Percentiles rank a stretch among this genome's conserved stretches.
These are phyloP conservation scores for Acanthacorydalis orientalis DNA, from an alignment of 2,888 invertebrate species.

Conservation along the genomic window DNA sequence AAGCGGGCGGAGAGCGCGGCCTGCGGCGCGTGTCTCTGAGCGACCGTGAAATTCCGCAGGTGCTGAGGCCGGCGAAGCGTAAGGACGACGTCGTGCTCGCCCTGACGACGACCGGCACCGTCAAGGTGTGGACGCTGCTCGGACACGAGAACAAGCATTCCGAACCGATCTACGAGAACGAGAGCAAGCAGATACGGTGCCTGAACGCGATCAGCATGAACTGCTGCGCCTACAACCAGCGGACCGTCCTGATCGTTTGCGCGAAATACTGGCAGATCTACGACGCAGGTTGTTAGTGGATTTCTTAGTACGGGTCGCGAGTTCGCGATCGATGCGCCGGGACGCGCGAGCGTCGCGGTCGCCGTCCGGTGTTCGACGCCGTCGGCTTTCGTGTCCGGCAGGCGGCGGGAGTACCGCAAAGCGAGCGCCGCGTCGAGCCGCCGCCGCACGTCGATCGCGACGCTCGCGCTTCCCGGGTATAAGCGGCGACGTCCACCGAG, in stretches of 20 bases:
- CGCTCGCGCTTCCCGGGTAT: too few species aligned
- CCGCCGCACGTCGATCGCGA: too few species aligned
- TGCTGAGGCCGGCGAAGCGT: constrained; percentile 50
- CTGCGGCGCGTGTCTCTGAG: too few species aligned
- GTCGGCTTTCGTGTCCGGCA: too few species aligned
- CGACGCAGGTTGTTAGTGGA: constrained; percentile 43
- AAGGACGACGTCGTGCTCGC: constrained; percentile 93
- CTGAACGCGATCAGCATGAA: constrained; percentile 83
- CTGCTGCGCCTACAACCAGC: constrained; percentile 89
- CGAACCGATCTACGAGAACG: constrained; percentile 87
- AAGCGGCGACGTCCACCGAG: too few species aligned
- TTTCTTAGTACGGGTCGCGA: too few species aligned
- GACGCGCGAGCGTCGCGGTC: too few species aligned
- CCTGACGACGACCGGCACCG: constrained; percentile 87
- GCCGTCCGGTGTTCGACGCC: too few species aligned
- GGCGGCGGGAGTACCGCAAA: too few species aligned
- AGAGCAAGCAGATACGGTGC: constrained; percentile 92
- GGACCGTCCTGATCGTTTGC: constrained; percentile 92
- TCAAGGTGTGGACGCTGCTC: constrained; percentile 90
- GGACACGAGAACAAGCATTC: constrained; percentile 77
- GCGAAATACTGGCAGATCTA: constrained; percentile 93
- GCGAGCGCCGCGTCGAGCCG: too few species aligned
- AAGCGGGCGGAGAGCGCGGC: constrained; percentile 15
- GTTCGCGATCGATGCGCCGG: too few species aligned
- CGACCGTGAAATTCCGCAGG: constrained; percentile 23